Evolutionary conservation across 2,888 invertebrate genomes (phyloP).

Genomic region (Tiliacea aurago): DNA sequence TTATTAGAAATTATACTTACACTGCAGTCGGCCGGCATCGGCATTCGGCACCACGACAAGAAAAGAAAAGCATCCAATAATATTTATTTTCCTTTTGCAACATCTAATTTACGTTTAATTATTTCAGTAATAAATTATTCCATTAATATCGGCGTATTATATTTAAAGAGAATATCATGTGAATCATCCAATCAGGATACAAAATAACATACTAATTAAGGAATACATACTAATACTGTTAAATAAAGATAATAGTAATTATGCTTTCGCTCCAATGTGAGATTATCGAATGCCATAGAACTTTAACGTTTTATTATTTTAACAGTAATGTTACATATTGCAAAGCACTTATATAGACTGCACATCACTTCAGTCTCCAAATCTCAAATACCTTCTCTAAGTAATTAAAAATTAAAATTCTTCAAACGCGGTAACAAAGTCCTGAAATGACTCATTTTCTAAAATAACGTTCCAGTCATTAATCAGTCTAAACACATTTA

Average conservation of each 20-base stretch:
- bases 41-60: background rate
- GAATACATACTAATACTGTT: too few relatives aligned
- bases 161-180: too few relatives aligned
- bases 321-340: background rate
- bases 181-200: too few relatives aligned
- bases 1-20: background rate
- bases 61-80: background rate
- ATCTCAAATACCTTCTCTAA: background rate
- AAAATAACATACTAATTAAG: too few relatives aligned
- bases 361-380: background rate
- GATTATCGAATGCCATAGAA: background rate
- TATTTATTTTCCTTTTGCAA: conserved; percentile 15
- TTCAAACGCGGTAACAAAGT: conserved; percentile 2
- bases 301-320: background rate
- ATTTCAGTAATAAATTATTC: background rate
- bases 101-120: conserved; percentile 27
- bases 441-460: conserved; percentile 56
- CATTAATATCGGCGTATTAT: background rate
- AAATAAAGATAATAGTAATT: background rate
- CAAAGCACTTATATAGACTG: background rate
- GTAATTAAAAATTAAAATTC: conserved; percentile 10
- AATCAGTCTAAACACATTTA: conserved; percentile 60
- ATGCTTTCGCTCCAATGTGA: background rate
- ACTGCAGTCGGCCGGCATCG: background rate
- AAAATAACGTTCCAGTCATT: conserved; percentile 57